phyloP scores from a whole-genome alignment of 2,888 invertebrate species.

The Sceliomorpha sp. region DNA sequence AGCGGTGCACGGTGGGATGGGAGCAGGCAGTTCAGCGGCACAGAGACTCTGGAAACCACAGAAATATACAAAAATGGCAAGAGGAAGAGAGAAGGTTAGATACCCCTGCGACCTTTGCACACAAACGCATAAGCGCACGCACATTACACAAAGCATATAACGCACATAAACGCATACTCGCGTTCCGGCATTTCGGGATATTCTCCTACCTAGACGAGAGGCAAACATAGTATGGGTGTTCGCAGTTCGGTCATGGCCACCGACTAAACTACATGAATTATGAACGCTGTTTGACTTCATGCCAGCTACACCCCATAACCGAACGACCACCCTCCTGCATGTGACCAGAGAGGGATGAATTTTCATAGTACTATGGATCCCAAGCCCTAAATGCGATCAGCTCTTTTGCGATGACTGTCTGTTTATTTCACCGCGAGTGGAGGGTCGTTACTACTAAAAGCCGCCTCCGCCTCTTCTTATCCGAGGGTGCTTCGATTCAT shows the following conservation, averaged over 20 bases:
- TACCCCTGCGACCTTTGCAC: slow-evolving; percentile 12
- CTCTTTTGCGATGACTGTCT: slow-evolving; percentile 52
- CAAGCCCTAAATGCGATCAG: slow-evolving; percentile 54
- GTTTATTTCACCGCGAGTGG: slow-evolving; percentile 41
- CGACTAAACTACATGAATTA: slow-evolving; percentile 75
- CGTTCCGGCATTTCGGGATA: no score
- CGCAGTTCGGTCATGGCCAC: slow-evolving; percentile 60
- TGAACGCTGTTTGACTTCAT: slow-evolving; percentile 76
- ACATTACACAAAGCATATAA: slow-evolving; percentile 6
- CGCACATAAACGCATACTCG: no score
- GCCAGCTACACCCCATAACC: slow-evolving; percentile 71
- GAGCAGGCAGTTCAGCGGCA: no score
- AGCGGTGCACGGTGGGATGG: slow-evolving; percentile 29
- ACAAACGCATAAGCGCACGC: slow-evolving; percentile 12
- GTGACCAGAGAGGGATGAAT: slow-evolving; percentile 67
- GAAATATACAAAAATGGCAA: slow-evolving; percentile 38
- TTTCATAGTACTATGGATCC: slow-evolving; percentile 65
- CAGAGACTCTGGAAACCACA: no score
- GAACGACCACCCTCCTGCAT: no score
- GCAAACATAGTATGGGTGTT: no score
- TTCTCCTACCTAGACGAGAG: no score
- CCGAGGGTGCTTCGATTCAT: slow-evolving; percentile 37
- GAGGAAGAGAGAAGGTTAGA: slow-evolving; percentile 25
- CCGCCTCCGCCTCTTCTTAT: slow-evolving; percentile 28
- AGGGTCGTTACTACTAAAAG: slow-evolving; percentile 44